A percentile compares a stretch with the other conserved stretches of the same genome.
Evolutionary conservation across 2,113 vertebrate genomes (phyloP).

Genomic region (Speoplatyrhinus poulsoni): DNA sequence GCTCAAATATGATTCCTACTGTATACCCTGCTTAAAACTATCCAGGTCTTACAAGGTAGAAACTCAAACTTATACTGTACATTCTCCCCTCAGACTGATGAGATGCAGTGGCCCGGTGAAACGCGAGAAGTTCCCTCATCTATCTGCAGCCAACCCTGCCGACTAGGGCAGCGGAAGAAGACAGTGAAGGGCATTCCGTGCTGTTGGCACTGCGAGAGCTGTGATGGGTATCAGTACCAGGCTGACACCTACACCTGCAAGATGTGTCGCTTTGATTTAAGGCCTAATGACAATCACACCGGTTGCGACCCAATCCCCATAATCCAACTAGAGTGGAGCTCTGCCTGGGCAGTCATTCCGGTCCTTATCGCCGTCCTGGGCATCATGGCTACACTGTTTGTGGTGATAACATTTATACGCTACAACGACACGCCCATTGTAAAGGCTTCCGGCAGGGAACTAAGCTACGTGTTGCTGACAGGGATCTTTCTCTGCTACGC

Average conservation of each 20-base stretch:
- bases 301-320: conserved; percentile 90
- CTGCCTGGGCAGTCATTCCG: conserved; percentile 90
- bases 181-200: conserved; percentile 93
- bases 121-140: conserved; percentile 83
- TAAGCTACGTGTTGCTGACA: conserved; percentile 93
- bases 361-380: conserved; percentile 89
- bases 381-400: conserved; percentile 89
- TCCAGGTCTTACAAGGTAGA: too few species aligned
- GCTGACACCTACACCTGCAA: conserved; percentile 92
- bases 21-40: too few species aligned
- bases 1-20: too few species aligned
- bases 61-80: not conserved
- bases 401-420: conserved; percentile 89
- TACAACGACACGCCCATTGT: conserved; percentile 97
- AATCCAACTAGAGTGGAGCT: conserved; percentile 94
- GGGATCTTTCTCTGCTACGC: conserved; percentile 96
- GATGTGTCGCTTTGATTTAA: conserved; percentile 89
- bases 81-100: conserved; percentile 75
- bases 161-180: conserved; percentile 90
- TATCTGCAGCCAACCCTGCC: conserved; percentile 93
- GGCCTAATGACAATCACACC: conserved; percentile 92
- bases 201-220: conserved; percentile 96
- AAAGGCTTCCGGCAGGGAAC: conserved; percentile 92
- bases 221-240: conserved; percentile 94
- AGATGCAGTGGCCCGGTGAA: conserved; percentile 87